phyloP scores from a whole-genome alignment of 2,888 invertebrate species.

The Cynaeus angustus region DNA sequence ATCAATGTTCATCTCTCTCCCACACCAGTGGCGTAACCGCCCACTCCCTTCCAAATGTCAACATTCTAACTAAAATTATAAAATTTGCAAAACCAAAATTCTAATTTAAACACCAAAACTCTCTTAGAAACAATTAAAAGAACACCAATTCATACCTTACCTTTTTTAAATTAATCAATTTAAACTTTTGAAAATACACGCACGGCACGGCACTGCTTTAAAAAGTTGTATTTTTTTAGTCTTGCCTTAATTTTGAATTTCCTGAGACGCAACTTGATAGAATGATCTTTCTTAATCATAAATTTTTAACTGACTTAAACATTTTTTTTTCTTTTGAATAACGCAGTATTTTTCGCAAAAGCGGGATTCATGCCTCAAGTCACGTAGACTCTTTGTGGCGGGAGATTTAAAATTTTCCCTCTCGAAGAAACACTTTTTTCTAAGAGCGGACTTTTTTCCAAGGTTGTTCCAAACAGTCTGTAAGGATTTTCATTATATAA shows the following conservation, averaged over 20 bases:
- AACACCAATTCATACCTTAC: no score
- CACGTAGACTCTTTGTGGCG: conserved; percentile 42
- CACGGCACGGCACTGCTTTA: background rate
- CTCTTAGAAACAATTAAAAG: no score
- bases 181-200: no score
- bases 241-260: background rate
- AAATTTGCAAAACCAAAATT: background rate
- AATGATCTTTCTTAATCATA: background rate
- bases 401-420: conserved; percentile 24
- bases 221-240: background rate
- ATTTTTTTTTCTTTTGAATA: no score
- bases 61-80: background rate
- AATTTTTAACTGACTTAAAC: no score
- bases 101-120: background rate
- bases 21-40: conserved; percentile 33
- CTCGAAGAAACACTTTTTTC: background rate
- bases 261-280: background rate
- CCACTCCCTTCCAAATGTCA: background rate
- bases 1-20: conserved; percentile 20
- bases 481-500: background rate
- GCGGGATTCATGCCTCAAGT: conserved; percentile 36
- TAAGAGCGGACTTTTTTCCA: background rate
- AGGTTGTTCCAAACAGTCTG: background rate
- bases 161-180: no score
- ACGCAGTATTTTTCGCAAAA: conserved; percentile 10